phyloP scores from a whole-genome alignment of 2,888 invertebrate genomes.

The Mimumesa dahlbomi region DNA sequence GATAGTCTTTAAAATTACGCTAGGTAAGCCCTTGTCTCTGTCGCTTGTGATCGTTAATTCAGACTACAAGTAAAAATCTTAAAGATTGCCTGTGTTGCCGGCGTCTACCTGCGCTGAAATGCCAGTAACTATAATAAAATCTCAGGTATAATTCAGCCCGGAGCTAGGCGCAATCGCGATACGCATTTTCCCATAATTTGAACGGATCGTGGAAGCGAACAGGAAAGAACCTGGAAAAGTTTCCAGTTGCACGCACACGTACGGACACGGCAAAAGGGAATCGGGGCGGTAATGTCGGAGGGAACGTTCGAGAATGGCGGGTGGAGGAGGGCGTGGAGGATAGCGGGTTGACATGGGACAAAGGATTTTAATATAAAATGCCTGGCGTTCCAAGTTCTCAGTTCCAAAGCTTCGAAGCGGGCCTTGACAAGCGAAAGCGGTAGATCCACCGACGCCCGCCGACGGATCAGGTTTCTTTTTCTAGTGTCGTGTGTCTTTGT shows the following conservation, averaged over 20 bases:
- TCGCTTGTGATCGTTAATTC: no score
- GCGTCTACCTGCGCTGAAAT: no score
- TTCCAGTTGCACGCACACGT: constrained; percentile 13
- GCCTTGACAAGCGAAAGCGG: constrained; percentile 41
- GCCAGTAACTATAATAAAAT: constrained; percentile 37
- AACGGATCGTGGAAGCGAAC: not conserved
- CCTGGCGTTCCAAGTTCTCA: constrained; percentile 65
- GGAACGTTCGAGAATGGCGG: constrained; percentile 32
- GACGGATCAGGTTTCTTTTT: constrained; percentile 39
- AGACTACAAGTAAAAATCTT: no score
- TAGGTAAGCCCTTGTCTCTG: no score
- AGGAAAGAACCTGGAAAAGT: constrained; percentile 32
- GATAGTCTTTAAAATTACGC: no score
- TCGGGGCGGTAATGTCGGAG: constrained; percentile 20
- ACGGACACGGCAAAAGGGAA: not conserved
- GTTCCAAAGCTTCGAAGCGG: constrained; percentile 36
- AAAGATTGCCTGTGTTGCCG: no score
- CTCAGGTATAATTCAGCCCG: constrained; percentile 22
- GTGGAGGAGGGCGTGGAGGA: not conserved
- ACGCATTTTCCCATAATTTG: constrained; percentile 21
- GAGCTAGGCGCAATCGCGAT: constrained; percentile 20
- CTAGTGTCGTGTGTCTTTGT: constrained; percentile 12
- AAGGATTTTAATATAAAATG: constrained; percentile 76
- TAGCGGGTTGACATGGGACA: constrained; percentile 48
- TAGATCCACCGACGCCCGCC: constrained; percentile 16